These are phyloP conservation scores for Osmerus mordax DNA, from an alignment of 2,113 vertebrate species.

Conservation along the genomic window DNA sequence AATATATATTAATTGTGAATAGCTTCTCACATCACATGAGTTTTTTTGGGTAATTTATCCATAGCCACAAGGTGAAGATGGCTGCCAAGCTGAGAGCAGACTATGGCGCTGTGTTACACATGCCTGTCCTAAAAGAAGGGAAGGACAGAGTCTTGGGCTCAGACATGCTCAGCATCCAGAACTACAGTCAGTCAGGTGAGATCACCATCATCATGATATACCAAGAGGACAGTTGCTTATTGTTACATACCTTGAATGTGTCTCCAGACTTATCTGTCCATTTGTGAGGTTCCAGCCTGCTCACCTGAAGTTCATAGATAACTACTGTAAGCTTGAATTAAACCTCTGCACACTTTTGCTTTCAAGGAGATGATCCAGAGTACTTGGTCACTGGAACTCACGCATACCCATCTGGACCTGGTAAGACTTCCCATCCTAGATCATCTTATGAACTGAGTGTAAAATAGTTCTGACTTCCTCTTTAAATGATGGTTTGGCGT, in stretches of 20 bases:
- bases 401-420: conserved; percentile 92
- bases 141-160: conserved; percentile 74
- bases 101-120: conserved; percentile 86
- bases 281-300: too few species aligned
- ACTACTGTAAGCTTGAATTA: neutral
- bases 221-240: neutral
- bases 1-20: too few species aligned
- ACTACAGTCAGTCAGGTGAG: conserved; percentile 81
- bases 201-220: neutral
- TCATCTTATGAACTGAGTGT: too few species aligned
- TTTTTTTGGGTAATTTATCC: conserved; percentile 27
- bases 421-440: conserved; percentile 58
- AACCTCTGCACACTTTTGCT: neutral
- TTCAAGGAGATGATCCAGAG: conserved; percentile 83
- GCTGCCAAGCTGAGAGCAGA: conserved; percentile 85
- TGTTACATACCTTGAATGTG: too few species aligned
- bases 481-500: neutral
- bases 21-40: neutral
- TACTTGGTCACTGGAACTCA: conserved; percentile 96
- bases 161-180: conserved; percentile 75
- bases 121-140: conserved; percentile 89
- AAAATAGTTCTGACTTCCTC: too few species aligned
- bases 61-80: conserved; percentile 91
- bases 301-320: too few species aligned
- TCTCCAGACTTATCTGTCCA: too few species aligned